phyloP scores from a whole-genome alignment of 2,888 invertebrate species.

The Lagria hirta region DNA sequence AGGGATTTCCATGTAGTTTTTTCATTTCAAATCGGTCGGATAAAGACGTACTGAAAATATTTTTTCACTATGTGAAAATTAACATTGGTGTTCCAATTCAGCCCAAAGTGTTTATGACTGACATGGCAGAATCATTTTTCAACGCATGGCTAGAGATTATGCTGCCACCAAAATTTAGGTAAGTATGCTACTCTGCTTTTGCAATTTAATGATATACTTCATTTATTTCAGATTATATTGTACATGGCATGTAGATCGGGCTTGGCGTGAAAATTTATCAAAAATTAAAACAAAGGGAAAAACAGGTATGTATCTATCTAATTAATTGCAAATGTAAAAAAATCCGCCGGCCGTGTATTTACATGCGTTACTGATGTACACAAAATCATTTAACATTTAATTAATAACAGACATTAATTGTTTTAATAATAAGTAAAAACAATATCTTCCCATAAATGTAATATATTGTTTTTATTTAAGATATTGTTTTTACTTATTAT shows the following conservation, averaged over 20 bases:
- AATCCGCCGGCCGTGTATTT: background rate
- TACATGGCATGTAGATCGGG: conserved; percentile 27
- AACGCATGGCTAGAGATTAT: conserved; percentile 24
- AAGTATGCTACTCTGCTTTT: background rate
- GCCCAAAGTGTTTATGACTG: conserved; percentile 36
- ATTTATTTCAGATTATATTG: conserved; percentile 24
- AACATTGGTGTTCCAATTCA: conserved; percentile 25
- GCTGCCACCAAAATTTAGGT: background rate
- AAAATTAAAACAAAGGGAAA: conserved; percentile 23
- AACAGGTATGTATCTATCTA: background rate
- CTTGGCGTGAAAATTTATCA: conserved; percentile 23
- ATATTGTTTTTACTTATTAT: too few species aligned
- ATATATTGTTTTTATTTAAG: background rate
- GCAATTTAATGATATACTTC: conserved; percentile 1
- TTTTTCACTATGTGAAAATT: conserved; percentile 26
- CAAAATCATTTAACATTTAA: background rate
- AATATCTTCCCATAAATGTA: background rate
- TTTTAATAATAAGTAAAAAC: background rate
- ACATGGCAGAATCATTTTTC: conserved; percentile 32
- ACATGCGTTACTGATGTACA: background rate
- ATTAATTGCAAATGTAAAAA: background rate
- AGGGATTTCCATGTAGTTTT: conserved; percentile 36
- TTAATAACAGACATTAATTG: background rate
- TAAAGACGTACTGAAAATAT: conserved; percentile 22
- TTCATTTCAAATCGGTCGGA: conserved; percentile 32